Evolutionary conservation across 2,113 vertebrate species (phyloP).

Genomic region (Cyanoderma ruficeps): DNA sequence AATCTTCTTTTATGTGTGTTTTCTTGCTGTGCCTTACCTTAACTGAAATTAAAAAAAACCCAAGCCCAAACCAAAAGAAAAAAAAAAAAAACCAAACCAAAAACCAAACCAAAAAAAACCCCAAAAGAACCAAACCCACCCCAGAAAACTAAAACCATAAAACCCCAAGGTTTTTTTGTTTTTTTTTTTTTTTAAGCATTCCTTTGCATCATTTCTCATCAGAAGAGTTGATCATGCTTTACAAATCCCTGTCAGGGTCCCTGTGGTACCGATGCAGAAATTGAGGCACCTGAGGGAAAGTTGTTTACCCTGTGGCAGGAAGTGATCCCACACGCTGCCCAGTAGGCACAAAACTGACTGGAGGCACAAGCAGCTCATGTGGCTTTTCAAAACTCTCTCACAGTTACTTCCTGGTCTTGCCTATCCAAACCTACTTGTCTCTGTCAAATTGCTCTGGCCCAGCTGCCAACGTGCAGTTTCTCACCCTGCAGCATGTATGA

Average conservation of each 20-base stretch:
- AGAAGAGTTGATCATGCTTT: background rate
- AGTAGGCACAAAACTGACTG: background rate
- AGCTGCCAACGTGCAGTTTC: background rate
- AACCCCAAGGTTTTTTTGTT: accelerated
- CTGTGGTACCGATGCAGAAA: background rate
- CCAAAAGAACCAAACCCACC: background rate
- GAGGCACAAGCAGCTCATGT: background rate
- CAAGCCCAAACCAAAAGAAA: background rate
- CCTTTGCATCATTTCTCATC: background rate
- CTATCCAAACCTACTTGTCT: background rate
- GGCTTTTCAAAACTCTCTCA: background rate
- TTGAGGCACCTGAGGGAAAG: background rate
- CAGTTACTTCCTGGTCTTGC: background rate
- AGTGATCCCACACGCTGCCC: accelerated
- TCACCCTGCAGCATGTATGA: background rate
- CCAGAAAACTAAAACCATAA: too few relatives aligned
- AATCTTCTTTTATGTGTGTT: background rate
- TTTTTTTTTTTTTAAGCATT: background rate
- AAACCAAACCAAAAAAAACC: too few relatives aligned
- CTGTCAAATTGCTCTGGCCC: background rate
- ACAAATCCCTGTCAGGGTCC: background rate
- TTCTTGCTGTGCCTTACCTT: background rate
- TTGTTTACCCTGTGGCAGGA: background rate
- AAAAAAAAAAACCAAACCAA: background rate
- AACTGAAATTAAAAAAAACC: background rate